Conservation (phyloP, 2,113 vertebrate genomes). For the Oophaga pumilio region DNA sequence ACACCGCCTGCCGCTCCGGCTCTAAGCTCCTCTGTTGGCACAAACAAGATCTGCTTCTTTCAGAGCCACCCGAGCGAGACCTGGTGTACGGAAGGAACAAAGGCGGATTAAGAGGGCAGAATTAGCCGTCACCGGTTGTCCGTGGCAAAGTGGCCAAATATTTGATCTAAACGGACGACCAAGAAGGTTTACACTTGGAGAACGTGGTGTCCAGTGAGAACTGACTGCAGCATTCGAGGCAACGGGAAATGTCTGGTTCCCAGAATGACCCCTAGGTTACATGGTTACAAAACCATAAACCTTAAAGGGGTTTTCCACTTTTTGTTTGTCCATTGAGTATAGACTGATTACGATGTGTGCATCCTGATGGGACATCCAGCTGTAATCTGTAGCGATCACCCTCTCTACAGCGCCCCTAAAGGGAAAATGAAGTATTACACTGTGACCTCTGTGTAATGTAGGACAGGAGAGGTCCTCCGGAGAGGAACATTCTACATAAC, state of each 20-base stretch:
- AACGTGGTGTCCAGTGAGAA: background rate
- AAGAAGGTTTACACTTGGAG: background rate
- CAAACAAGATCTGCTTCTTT: constrained; percentile 16
- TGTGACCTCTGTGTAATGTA: too few relatives aligned
- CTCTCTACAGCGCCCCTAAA: too few relatives aligned
- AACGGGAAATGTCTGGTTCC: background rate
- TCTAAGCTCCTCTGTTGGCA: background rate
- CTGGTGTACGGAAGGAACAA: background rate
- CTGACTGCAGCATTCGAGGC: background rate
- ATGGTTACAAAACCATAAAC: background rate
- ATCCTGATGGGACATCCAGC: too few relatives aligned
- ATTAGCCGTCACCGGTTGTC: constrained; percentile 5
- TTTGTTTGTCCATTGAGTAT: too few relatives aligned
- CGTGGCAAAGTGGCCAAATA: constrained; percentile 8
- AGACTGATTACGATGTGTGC: too few relatives aligned
- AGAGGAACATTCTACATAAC: too few relatives aligned
- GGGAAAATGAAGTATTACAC: too few relatives aligned
- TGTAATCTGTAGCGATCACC: too few relatives aligned
- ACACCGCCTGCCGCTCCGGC: background rate
- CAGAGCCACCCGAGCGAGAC: constrained; percentile 24
- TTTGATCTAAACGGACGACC: background rate
- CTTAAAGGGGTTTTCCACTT: background rate
- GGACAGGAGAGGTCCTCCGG: too few relatives aligned
- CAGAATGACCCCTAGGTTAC: background rate
- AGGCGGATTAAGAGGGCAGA: background rate